Percentiles rank a stretch among this genome's conserved stretches.
Conservation (phyloP, 2,113 vertebrate species). For the Oplegnathus fasciatus region DNA sequence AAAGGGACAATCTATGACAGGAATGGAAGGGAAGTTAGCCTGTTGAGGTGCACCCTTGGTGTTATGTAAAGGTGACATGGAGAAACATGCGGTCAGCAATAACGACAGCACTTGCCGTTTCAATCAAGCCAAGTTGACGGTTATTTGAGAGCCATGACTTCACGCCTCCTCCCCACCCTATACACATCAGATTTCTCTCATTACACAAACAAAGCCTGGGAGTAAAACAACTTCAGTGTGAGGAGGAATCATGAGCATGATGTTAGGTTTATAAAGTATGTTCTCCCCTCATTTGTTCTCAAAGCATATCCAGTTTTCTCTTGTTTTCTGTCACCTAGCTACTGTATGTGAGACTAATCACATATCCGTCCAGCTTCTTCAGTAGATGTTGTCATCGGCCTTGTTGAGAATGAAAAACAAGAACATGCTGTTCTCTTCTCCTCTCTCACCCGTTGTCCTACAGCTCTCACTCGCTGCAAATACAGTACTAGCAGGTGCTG, state of each 20-base stretch:
- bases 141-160: conserved; percentile 52
- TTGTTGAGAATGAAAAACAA: conserved; percentile 46
- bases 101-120: conserved; percentile 37
- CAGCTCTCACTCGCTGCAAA: conserved; percentile 26
- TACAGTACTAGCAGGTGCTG: conserved; percentile 50
- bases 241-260: not conserved
- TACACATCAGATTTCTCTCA: conserved; percentile 21
- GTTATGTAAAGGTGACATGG: conserved; percentile 70
- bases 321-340: not conserved
- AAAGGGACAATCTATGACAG: not conserved
- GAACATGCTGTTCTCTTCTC: conserved; percentile 46
- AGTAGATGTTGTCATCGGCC: conserved; percentile 14
- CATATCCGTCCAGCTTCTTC: conserved; percentile 5
- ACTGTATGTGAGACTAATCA: conserved; percentile 2
- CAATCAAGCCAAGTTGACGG: conserved; percentile 34
- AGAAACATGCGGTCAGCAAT: conserved; percentile 52
- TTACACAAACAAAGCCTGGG: conserved; percentile 3
- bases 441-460: conserved; percentile 50
- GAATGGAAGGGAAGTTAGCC: conserved; percentile 24
- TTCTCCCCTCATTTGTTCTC: not conserved
- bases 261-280: not conserved
- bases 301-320: not conserved
- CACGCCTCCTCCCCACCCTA: conserved; percentile 2
- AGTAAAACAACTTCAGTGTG: conserved; percentile 11
- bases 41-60: conserved; percentile 5